These are phyloP conservation scores for Lepilemur ruficaudatus DNA, from an alignment of 2,797 vertebrate genomes.

Conservation along the genomic window DNA sequence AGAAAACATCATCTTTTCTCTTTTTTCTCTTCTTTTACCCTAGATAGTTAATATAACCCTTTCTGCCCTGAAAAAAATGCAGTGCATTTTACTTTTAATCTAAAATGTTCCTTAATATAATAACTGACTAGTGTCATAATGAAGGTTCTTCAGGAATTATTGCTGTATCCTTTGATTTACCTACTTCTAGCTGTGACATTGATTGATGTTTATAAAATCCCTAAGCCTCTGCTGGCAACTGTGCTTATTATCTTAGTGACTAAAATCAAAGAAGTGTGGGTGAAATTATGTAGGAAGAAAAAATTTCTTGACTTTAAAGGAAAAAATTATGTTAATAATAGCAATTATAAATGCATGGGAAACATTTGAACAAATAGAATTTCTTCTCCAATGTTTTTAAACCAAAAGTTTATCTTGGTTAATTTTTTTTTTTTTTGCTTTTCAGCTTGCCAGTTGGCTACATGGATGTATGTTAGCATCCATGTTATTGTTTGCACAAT, in stretches of 20 bases:
- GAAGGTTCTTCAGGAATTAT: slow-evolving; percentile 8
- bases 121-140: not conserved
- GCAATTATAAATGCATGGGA: slow-evolving; percentile 17
- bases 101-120: slow-evolving; percentile 27
- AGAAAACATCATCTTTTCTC: not conserved
- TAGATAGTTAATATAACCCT: not conserved
- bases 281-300: slow-evolving; percentile 50
- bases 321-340: slow-evolving; percentile 2
- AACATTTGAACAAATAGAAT: slow-evolving; percentile 23
- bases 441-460: not conserved
- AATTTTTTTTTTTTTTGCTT: not conserved
- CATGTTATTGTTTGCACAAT: not conserved
- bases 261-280: slow-evolving; percentile 46
- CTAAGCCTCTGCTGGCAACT: slow-evolving; percentile 3
- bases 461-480: not conserved
- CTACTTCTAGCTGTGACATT: slow-evolving; percentile 41
- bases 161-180: not conserved
- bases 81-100: not conserved
- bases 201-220: slow-evolving; percentile 64
- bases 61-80: not conserved
- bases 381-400: slow-evolving; percentile 38
- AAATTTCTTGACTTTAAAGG: not conserved
- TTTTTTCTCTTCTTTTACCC: not conserved
- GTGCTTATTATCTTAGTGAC: not conserved
- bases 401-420: not conserved